These are phyloP conservation scores for Raja brachyura DNA, from an alignment of 2,113 vertebrate species.

Conservation along the genomic window DNA sequence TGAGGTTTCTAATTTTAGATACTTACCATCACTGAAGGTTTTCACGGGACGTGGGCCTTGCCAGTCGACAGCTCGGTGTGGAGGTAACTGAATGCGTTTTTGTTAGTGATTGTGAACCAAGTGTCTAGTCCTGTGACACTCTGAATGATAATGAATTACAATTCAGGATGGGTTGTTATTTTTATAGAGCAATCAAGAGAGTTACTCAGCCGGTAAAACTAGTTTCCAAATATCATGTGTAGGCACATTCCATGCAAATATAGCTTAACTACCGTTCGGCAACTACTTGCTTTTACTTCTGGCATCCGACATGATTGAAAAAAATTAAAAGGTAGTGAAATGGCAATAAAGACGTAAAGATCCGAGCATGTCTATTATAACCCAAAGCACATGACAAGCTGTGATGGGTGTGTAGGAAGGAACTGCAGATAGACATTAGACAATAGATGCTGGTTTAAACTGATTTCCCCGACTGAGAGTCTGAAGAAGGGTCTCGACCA, in stretches of 20 bases:
- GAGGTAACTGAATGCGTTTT: background rate
- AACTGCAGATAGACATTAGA: too few species aligned
- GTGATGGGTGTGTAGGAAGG: background rate
- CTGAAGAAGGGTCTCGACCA: too few species aligned
- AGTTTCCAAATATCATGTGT: background rate
- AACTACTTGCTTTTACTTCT: background rate
- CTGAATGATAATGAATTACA: background rate
- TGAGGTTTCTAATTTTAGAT: background rate
- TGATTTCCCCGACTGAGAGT: too few species aligned
- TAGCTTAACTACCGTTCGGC: background rate
- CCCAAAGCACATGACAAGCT: background rate
- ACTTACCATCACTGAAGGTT: background rate
- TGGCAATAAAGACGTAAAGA: background rate
- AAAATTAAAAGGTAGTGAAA: background rate
- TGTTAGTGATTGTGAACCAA: background rate
- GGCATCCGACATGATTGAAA: background rate
- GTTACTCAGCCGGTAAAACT: conserved; percentile 23
- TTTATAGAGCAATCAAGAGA: background rate
- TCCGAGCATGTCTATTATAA: too few species aligned
- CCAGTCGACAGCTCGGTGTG: background rate
- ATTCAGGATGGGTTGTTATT: background rate
- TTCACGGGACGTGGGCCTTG: background rate
- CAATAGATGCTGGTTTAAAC: too few species aligned
- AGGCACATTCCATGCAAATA: background rate
- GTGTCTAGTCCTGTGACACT: background rate